These are phyloP conservation scores for Periophthalmus modestus DNA, from an alignment of 2,113 vertebrate genomes.

Conservation along the genomic window DNA sequence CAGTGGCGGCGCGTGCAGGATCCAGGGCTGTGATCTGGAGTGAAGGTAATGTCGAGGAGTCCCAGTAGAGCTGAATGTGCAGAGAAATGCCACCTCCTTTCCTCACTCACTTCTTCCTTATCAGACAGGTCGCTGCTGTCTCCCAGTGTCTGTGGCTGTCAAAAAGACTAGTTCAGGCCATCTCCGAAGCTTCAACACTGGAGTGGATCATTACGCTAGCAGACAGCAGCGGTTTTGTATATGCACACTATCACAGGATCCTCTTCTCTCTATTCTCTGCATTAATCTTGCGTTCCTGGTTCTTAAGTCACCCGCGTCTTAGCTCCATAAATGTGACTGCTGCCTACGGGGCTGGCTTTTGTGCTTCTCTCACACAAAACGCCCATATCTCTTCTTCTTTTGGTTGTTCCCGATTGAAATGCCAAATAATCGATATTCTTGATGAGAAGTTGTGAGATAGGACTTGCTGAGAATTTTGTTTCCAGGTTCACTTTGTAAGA, in stretches of 20 bases:
- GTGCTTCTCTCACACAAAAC: conserved; percentile 51
- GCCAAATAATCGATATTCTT: conserved; percentile 60
- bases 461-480: conserved; percentile 55
- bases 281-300: conserved; percentile 44
- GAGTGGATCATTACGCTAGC: conserved; percentile 68
- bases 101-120: conserved; percentile 68
- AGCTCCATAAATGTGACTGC: conserved; percentile 45
- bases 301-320: conserved; percentile 53
- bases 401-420: conserved; percentile 44
- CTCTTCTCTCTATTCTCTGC: conserved; percentile 40
- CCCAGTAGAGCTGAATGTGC: conserved; percentile 97
- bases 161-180: conserved; percentile 70
- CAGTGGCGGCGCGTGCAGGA: conserved; percentile 44
- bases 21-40: conserved; percentile 86
- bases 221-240: conserved; percentile 71
- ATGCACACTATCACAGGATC: conserved; percentile 62
- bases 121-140: conserved; percentile 90
- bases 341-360: conserved; percentile 59
- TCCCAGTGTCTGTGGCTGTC: conserved; percentile 91
- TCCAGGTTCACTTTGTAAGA: conserved; percentile 34
- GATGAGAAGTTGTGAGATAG: conserved; percentile 33
- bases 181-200: conserved; percentile 53
- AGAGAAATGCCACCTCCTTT: conserved; percentile 85
- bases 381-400: conserved; percentile 30
- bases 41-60: conserved; percentile 84